phyloP scores from a whole-genome alignment of 2,888 invertebrate species.

The Diaprepes abbreviatus region DNA sequence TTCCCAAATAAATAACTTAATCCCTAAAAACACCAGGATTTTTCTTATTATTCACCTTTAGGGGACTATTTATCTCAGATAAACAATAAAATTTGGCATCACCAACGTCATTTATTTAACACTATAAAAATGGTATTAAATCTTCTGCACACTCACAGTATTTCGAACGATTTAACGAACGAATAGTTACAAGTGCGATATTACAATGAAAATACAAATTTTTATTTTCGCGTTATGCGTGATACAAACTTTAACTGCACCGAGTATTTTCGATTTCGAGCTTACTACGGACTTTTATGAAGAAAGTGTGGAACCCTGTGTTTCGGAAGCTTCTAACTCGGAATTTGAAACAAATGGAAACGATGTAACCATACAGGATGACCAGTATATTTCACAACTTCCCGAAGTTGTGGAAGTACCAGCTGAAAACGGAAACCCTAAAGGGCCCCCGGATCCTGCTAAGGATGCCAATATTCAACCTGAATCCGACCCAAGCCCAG shows the following conservation, averaged over 20 bases:
- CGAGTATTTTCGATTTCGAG: constrained; percentile 10
- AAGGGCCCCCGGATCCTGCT: too few relatives aligned
- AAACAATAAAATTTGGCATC: constrained; percentile 1
- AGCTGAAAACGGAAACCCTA: too few relatives aligned
- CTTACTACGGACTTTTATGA: neutral
- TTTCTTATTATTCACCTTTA: constrained; percentile 5
- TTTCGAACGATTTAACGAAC: constrained; percentile 31
- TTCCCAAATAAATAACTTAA: constrained; percentile 15
- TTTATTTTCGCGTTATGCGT: constrained; percentile 5
- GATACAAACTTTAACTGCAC: neutral
- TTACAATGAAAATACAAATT: constrained; percentile 28
- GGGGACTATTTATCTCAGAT: neutral
- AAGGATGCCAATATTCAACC: neutral
- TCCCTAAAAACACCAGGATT: constrained; percentile 8
- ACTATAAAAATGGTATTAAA: neutral
- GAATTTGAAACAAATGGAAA: too few relatives aligned
- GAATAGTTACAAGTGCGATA: constrained; percentile 3
- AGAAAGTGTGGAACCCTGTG: neutral
- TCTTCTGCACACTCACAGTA: neutral
- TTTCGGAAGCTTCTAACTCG: neutral
- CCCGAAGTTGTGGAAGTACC: too few relatives aligned
- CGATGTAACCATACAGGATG: too few relatives aligned
- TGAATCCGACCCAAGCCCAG: neutral
- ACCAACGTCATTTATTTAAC: constrained; percentile 11
- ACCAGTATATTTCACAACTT: too few relatives aligned